Evolutionary conservation across 2,888 invertebrate genomes (phyloP).

Genomic region (Caenorhabditis sp.): DNA sequence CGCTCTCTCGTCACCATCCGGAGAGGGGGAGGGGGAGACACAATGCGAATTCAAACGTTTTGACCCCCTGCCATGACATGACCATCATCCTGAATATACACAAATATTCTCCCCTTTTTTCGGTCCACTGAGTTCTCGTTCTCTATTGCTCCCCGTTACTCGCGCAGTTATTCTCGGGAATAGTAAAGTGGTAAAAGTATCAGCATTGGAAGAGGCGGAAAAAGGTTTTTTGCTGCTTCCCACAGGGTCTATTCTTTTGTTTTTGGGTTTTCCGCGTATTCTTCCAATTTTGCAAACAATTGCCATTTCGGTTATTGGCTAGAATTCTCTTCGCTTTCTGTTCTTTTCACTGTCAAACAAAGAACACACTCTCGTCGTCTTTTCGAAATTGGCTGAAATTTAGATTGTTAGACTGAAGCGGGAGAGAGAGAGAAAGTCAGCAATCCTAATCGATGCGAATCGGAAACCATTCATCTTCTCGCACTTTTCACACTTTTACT

Average conservation of each 20-base stretch:
- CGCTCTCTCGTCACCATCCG: slow-evolving; percentile 24
- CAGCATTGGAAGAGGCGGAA: not conserved
- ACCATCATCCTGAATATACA: slow-evolving; percentile 52
- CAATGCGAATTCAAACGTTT: slow-evolving; percentile 44
- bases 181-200: slow-evolving; percentile 32
- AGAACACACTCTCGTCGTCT: too few relatives aligned
- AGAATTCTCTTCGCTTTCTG: not conserved
- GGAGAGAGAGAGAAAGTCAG: slow-evolving; percentile 12
- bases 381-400: slow-evolving; percentile 32
- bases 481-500: slow-evolving; percentile 33
- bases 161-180: slow-evolving; percentile 44
- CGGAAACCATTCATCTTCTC: slow-evolving; percentile 37
- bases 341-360: not conserved
- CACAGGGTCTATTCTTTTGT: not conserved
- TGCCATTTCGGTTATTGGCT: too few relatives aligned
- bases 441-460: slow-evolving; percentile 34
- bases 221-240: too few relatives aligned
- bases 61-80: slow-evolving; percentile 36
- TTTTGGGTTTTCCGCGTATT: not conserved
- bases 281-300: not conserved
- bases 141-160: slow-evolving; percentile 13
- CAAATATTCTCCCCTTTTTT: slow-evolving; percentile 21
- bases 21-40: slow-evolving; percentile 7
- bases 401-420: slow-evolving; percentile 3
- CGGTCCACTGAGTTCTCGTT: slow-evolving; percentile 47